Base-by-base conservation (phyloP, 2,888 invertebrate species). In the Scaptodrosophila latifasciaeformis region DNA sequence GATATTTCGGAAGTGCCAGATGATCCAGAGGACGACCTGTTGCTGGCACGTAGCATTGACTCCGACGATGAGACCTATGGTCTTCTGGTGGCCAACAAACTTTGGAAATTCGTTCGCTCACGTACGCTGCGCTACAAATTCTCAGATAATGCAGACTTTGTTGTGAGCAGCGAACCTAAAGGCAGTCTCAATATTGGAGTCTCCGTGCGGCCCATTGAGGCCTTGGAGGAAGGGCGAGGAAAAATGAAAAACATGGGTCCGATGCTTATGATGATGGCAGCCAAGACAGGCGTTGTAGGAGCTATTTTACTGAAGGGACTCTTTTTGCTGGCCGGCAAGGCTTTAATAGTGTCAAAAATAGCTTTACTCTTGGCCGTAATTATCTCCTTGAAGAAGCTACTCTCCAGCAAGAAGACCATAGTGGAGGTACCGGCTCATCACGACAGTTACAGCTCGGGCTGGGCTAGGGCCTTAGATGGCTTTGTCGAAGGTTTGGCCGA, bases 301-400 rank as follows among this genome's bases (percentile, higher is more conserved):
- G 93, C 93, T 40, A 82, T 95, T 46, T 91, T 94, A 24, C 92
- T 95, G 86, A 95, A 95, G 81, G 94, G 92, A 13, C 87, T 95
- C 2, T 92, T 92, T 12, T 88, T 95, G 3, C 89, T 95, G 66
- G 94, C 95, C 27, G 94, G 94, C 78, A 95, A 95, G 87, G 95
- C 95, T 19, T 88, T 95, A 2, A 89, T 95, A 35, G 91, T 95
- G 60, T 93, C 93, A 70, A 95, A 95, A 89, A 91, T 95, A 48
- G 95, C 95, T 2, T 88, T 95, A 7, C 89, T 95, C 2, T 86
- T 95, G 50, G 93, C 95, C 10, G 91, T 91, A 39, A 91, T 95
- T 68, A 92, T 95, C 65, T 94, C 94, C 27, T 83, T 95, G 79
- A 95, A 94, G 88, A 95, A 95, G 79, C 87, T 95, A 35, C 91